Evolutionary conservation across 1,140 invertebrate species (phyloP), one percentile per base, ranked within the genome.

Genomic region (Drosophila repletoides): DNA sequence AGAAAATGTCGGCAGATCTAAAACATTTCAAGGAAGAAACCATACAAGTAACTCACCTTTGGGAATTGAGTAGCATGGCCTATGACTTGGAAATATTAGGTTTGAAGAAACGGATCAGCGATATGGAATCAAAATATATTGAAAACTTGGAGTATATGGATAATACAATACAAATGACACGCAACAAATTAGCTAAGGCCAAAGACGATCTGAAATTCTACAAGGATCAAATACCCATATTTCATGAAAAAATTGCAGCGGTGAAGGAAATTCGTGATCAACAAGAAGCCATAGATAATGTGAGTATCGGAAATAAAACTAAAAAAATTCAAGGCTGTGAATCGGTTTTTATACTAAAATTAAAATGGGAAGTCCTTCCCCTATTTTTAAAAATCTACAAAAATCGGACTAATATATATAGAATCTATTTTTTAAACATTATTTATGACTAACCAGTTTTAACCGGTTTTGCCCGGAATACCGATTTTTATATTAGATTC

Each of bases 141-240:
- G 46, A 28, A 1, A 60, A 48, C 4, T 36, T 74, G 46, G 36
- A 61, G 6, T 3, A 15, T 0, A 53, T 46, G 2, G 56, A 77
- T 0, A 60, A 28, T n/a, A 14, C 28, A 3, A 40, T 73, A 0
- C 36, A 60, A 26, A 2, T 2, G 1, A 68, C 72, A 6, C 26
- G 24, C 4, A 52, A 28, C 7, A 45, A 5, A 1, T 9, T 84
- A 7, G 10, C 3, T 22, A 84, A 84, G 2, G 60, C 36, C 38
- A 66, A 59, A 7, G 79, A 84, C 0, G 73, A 83, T 10, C 33
- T 83, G 0, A 45, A 17, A 6, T 17, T 9, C 3, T 41, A 36
- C 5, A 12, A 29, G n/a, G 64, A 73, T 0, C 38, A 34, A 26
- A 38, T 83, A 1, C 21, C 58, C 1, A 33, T 63, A 7, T 83